Conservation (phyloP, 2,797 vertebrate species). For the Myoxocephalus aenaeus region DNA sequence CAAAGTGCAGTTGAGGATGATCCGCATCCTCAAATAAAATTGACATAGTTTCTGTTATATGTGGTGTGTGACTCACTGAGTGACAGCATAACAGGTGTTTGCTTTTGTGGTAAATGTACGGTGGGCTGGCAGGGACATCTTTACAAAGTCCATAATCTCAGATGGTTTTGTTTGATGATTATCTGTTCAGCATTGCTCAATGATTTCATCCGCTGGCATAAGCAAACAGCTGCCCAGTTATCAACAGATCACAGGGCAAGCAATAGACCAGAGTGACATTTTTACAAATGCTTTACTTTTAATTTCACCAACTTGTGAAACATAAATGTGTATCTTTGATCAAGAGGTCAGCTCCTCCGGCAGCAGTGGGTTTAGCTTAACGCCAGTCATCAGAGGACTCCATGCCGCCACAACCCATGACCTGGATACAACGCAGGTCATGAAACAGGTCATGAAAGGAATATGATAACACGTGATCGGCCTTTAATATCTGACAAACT, state of each 20-base stretch:
- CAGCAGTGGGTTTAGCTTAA: neutral
- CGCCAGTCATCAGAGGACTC: neutral
- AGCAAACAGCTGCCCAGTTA: neutral
- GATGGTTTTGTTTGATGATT: neutral
- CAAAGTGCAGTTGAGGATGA: neutral
- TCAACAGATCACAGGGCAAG: neutral
- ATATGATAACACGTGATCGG: constrained; percentile 3
- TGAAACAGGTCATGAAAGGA: constrained; percentile 16
- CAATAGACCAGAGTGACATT: neutral
- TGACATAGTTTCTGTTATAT: neutral
- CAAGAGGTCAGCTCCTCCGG: neutral
- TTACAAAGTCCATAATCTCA: neutral
- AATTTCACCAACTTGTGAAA: neutral
- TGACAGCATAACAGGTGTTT: neutral
- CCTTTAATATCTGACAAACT: constrained; percentile 35
- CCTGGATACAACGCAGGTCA: constrained; percentile 6
- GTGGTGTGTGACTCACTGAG: neutral
- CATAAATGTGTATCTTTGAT: neutral
- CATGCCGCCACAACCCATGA: neutral
- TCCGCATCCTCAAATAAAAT: neutral
- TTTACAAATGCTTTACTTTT: neutral
- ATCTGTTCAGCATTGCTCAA: neutral
- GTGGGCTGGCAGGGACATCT: neutral
- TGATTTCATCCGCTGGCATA: neutral
- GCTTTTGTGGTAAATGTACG: neutral